Evolutionary conservation across 2,797 vertebrate genomes (phyloP).

Genomic region (Hoplostethus atlanticus): DNA sequence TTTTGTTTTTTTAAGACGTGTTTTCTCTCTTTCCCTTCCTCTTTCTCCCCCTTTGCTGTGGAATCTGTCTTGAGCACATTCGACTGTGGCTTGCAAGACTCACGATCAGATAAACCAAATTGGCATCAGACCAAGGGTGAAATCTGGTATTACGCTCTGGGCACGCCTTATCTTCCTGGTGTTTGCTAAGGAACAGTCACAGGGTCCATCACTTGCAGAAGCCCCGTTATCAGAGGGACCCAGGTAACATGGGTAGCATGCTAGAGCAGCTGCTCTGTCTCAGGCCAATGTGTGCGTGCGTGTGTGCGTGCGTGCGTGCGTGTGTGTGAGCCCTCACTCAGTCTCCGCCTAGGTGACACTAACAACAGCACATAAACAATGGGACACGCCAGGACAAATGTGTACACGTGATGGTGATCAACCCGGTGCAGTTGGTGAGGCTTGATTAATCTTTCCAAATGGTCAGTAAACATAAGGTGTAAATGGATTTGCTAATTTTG

Average conservation of each 20-base stretch:
- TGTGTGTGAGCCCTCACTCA: slow-evolving; percentile 7
- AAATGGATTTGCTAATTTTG: slow-evolving; percentile 35
- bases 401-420: slow-evolving; percentile 51
- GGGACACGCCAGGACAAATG: slow-evolving; percentile 8
- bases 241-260: slow-evolving; percentile 72
- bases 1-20: neutral
- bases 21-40: slow-evolving; percentile 29
- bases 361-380: slow-evolving; percentile 57
- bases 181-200: slow-evolving; percentile 78
- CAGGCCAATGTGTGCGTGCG: slow-evolving; percentile 38
- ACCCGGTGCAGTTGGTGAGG: slow-evolving; percentile 23
- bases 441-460: slow-evolving; percentile 18
- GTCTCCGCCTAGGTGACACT: neutral
- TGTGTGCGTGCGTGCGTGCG: neutral
- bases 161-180: slow-evolving; percentile 75
- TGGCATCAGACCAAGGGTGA: slow-evolving; percentile 68
- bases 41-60: slow-evolving; percentile 15
- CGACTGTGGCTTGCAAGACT: slow-evolving; percentile 43
- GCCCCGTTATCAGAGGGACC: slow-evolving; percentile 76
- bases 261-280: slow-evolving; percentile 65
- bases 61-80: slow-evolving; percentile 49
- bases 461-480: slow-evolving; percentile 24
- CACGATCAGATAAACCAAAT: slow-evolving; percentile 70
- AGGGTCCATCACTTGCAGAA: slow-evolving; percentile 75
- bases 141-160: slow-evolving; percentile 72